A percentile compares a stretch with the other conserved stretches of the same genome.
phyloP scores from a whole-genome alignment of 2,888 invertebrate species.

The Tenthredo distinguenda region DNA sequence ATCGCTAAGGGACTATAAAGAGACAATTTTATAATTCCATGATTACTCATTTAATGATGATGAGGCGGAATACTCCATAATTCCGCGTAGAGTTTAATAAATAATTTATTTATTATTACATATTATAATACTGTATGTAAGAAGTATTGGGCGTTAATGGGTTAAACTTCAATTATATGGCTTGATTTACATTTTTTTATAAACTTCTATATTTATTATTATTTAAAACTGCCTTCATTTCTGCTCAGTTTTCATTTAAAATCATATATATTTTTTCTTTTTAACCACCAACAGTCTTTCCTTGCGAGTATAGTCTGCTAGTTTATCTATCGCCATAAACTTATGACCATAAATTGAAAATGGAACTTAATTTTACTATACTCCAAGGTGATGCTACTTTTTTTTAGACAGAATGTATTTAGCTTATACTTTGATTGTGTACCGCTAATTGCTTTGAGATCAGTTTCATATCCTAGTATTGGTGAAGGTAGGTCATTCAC shows the following conservation, averaged over 20 bases:
- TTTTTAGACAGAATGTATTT: constrained; percentile 71
- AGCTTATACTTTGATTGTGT: constrained; percentile 78
- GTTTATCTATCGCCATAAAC: background rate
- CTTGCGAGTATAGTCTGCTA: constrained; percentile 16
- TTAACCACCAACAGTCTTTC: background rate
- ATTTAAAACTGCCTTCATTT: constrained; percentile 70
- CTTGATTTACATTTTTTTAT: constrained; percentile 64
- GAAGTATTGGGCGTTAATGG: constrained; percentile 48
- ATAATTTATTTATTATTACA: constrained; percentile 11
- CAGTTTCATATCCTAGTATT: constrained; percentile 67
- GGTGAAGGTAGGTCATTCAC: constrained; percentile 70
- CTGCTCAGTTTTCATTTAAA: constrained; percentile 68
- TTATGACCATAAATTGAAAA: background rate
- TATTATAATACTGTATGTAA: constrained; percentile 24
- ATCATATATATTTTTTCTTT: constrained; percentile 41
- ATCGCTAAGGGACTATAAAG: background rate
- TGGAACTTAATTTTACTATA: background rate
- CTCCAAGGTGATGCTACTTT: constrained; percentile 22
- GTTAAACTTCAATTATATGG: constrained; percentile 67
- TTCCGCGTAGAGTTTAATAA: constrained; percentile 18
- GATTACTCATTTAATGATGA: background rate
- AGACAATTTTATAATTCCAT: constrained; percentile 6
- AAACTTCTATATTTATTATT: constrained; percentile 52
- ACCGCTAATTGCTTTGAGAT: constrained; percentile 78
- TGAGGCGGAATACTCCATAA: background rate